Base-by-base conservation (phyloP, 1,140 invertebrate species). In the Wiebesia pumilae region DNA sequence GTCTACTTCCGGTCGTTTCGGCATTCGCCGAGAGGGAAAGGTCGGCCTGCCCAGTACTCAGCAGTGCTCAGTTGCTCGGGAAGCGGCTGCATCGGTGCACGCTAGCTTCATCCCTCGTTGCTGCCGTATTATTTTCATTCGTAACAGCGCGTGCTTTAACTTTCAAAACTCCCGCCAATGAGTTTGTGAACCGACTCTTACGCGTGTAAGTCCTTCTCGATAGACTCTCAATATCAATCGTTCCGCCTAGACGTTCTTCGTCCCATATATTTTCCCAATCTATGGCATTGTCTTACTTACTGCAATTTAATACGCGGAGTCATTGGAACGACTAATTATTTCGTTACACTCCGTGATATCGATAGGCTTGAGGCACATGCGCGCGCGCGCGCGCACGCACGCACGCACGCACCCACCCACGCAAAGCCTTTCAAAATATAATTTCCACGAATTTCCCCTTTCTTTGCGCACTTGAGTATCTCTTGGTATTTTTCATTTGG, bases 61-160 rank as follows among this genome's bases (percentile, higher is more conserved):
- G 30, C 33, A 16, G 16, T 58, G 38, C n/a, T 83, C 75, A 84
- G 83, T 85, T 30, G 62, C 75, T 80, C 77, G 75, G 77, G 62
- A 58, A 71, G 62, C 83, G 77, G 83, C 77, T 40, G 75, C 75
- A 30, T 35, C n/a, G 69, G 19, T 73, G 81, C 47, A 80, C 35
- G 51, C 78, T 16, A 24, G 19, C 30, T 79, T 54, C 47, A 33
- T 35, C 73, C 40, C 73, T 47, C 40, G 10, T 47, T 77, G n/a
- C n/a, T 33, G 3, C 1, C 77, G 30, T 2, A 27, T 16, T 16
- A n/a, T n/a, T 43, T n/a, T 27, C 24, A 43, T 9, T 54, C 30
- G 77, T 30, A 3, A 33, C 3, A 21, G 27, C 47, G 27, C 24
- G 51, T 35, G 67, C 58, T 27, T 62, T 27, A 3, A 27, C 38